phyloP scores from a whole-genome alignment of 1,140 invertebrate species.

The Scylla paramamosain region DNA sequence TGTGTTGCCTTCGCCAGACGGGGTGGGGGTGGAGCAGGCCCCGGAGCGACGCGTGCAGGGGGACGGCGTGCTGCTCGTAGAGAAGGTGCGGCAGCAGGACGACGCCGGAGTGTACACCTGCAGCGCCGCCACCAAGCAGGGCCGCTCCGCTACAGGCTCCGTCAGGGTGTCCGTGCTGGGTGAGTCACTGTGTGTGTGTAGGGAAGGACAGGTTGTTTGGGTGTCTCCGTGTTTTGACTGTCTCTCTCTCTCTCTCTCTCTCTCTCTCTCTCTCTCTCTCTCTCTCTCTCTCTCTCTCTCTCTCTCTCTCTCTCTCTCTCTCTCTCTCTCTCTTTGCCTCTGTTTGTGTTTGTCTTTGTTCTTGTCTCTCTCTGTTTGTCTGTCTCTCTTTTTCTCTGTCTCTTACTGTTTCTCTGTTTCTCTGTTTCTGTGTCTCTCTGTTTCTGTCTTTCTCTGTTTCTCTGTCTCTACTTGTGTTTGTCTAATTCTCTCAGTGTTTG shows the following conservation, averaged over 20 bases:
- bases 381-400: neutral
- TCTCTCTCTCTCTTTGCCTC: neutral
- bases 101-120: conserved; percentile 57
- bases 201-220: too few species aligned
- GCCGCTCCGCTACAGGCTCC: conserved; percentile 47
- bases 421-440: neutral
- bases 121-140: conserved; percentile 56
- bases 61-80: conserved; percentile 37
- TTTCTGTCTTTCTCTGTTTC: neutral
- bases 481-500: neutral
- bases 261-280: too few species aligned
- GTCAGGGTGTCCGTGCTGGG: conserved; percentile 54
- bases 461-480: neutral
- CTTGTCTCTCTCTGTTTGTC: neutral
- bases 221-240: too few species aligned
- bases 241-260: too few species aligned
- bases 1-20: conserved; percentile 29
- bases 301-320: too few species aligned
- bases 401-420: neutral
- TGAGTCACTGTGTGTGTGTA: neutral
- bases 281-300: too few species aligned
- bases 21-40: conserved; percentile 29
- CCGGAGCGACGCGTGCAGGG: conserved; percentile 30
- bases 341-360: neutral
- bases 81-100: neutral